These are phyloP conservation scores for Sterna hirundo DNA, from an alignment of 2,113 vertebrate species.

Conservation along the genomic window DNA sequence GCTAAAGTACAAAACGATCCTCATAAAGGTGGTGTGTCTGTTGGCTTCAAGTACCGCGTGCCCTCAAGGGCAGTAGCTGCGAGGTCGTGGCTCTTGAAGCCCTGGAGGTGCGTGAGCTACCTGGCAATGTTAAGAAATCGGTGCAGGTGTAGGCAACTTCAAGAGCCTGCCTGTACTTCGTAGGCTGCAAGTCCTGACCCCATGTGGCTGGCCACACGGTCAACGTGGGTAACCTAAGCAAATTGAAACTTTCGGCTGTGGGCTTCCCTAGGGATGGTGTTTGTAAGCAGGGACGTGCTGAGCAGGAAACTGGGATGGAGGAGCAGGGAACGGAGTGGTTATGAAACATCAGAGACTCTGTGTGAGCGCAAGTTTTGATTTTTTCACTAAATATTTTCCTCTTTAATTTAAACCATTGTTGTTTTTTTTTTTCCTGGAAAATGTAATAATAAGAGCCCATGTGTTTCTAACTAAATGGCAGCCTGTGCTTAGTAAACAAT, in stretches of 20 bases:
- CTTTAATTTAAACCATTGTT: conserved; percentile 2
- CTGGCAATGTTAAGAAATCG: not conserved
- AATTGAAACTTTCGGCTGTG: not conserved
- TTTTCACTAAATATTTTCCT: not conserved
- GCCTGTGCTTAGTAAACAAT: not conserved
- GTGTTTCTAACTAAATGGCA: conserved; percentile 50
- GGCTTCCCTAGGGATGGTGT: not conserved
- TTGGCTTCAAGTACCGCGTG: not conserved
- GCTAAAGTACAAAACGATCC: not conserved
- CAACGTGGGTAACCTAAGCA: not conserved
- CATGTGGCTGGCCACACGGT: not conserved
- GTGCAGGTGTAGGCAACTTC: not conserved
- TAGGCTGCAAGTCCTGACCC: not conserved
- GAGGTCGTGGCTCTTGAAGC: not conserved
- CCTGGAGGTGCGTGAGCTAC: not conserved
- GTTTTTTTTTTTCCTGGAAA: not conserved
- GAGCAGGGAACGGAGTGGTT: not conserved
- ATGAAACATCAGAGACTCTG: not conserved
- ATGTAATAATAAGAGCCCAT: not conserved
- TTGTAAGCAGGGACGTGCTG: not conserved
- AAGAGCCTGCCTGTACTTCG: not conserved
- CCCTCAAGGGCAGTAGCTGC: not conserved
- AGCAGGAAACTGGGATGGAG: not conserved
- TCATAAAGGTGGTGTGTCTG: not conserved
- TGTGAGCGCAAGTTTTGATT: not conserved